Conservation (phyloP, 2,888 invertebrate species). For the Drosophila anomelani region DNA sequence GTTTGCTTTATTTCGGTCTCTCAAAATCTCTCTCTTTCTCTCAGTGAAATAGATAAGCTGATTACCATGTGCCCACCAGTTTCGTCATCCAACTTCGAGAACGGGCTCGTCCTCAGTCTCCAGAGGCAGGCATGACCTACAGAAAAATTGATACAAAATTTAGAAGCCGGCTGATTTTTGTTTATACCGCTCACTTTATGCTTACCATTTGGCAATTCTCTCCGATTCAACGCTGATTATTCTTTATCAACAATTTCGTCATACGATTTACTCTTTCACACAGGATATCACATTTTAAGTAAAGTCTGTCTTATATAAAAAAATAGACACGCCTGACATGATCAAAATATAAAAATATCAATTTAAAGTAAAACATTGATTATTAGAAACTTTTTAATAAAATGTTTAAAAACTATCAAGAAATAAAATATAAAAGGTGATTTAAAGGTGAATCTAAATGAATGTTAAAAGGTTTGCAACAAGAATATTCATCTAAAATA, state of each 20-base stretch:
- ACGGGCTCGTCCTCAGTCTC: neutral
- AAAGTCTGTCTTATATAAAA: neutral
- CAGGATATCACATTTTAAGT: neutral
- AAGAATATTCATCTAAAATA: no score
- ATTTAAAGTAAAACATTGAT: neutral
- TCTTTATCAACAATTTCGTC: conserved; percentile 23
- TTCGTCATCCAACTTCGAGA: conserved; percentile 19
- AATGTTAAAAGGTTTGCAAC: no score
- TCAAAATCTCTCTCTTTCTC: neutral
- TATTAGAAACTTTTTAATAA: no score
- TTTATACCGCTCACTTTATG: neutral
- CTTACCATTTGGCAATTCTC: conserved; percentile 1
- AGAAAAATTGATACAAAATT: neutral
- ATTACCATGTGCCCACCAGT: conserved; percentile 19
- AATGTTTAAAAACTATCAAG: no score
- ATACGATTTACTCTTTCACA: conserved; percentile 8
- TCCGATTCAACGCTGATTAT: conserved; percentile 12
- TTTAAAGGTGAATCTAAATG: no score
- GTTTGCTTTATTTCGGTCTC: neutral
- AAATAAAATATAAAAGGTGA: no score
- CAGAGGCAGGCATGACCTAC: neutral
- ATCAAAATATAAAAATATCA: neutral
- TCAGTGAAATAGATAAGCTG: neutral
- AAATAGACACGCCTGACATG: neutral
- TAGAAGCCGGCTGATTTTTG: conserved; percentile 3